Evolutionary conservation across 2,113 vertebrate species (phyloP).

Genomic region (Eleginops maclovinus): DNA sequence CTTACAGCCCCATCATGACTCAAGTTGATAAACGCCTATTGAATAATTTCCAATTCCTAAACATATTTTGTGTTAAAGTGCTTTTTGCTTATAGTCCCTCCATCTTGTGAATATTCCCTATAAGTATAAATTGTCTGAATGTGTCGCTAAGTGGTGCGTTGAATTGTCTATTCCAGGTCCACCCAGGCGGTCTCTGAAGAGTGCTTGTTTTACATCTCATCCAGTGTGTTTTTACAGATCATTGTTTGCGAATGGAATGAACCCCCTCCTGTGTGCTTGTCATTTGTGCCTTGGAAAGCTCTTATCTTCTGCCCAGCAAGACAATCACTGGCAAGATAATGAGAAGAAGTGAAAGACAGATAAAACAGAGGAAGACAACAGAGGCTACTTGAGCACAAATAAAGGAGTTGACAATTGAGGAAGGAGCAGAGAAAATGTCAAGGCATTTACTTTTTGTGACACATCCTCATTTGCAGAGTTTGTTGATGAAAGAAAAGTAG

Average conservation of each 20-base stretch:
- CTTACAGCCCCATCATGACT: background rate
- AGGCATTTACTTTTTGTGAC: too few relatives aligned
- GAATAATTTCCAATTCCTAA: slow-evolving; percentile 13
- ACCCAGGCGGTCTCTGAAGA: slow-evolving; percentile 60
- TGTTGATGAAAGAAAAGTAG: background rate
- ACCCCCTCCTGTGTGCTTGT: slow-evolving; percentile 61
- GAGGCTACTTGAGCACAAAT: slow-evolving; percentile 30
- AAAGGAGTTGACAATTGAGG: slow-evolving; percentile 21
- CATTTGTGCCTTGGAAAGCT: slow-evolving; percentile 64
- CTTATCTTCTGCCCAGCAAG: slow-evolving; percentile 63
- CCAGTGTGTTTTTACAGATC: slow-evolving; percentile 66
- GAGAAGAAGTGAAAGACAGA: slow-evolving; percentile 24
- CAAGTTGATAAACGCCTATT: slow-evolving; percentile 19
- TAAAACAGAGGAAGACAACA: slow-evolving; percentile 23
- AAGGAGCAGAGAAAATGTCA: background rate
- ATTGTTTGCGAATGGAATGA: slow-evolving; percentile 68
- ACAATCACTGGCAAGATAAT: slow-evolving; percentile 44
- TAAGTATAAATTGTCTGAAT: slow-evolving; percentile 63
- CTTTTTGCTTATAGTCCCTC: slow-evolving; percentile 34
- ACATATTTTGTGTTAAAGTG: slow-evolving; percentile 3
- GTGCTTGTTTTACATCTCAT: slow-evolving; percentile 70
- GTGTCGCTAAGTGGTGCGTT: slow-evolving; percentile 69
- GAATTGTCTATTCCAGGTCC: slow-evolving; percentile 74
- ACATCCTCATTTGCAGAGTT: background rate
- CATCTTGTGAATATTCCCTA: slow-evolving; percentile 40